Evolutionary conservation across 2,888 invertebrate genomes (phyloP), one percentile per base, ranked within the genome.

Genomic region (Chorisops tibialis): DNA sequence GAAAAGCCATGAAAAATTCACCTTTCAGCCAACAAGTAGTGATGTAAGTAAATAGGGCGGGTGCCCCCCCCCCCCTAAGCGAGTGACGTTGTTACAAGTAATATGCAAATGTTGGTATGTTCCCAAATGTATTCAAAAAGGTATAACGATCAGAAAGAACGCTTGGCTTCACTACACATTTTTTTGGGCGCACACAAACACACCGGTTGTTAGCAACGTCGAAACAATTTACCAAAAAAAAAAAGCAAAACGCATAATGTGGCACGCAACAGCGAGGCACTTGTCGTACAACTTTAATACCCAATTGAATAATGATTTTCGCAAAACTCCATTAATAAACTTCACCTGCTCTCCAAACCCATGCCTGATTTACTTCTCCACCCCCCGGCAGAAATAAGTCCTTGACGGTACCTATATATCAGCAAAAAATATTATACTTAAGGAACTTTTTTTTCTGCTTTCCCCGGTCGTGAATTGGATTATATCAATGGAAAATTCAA

Each of bases 311-410:
- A 50, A 50, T 50, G 49, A 50, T 50, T 50, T 30, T 30, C 35
- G 49, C 49, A 24, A 24, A 50, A 50, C 35, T 47, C 47, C 18
- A 50, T 50, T 50, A 50, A 50, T 50, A 50, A 14, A n/a, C 16
- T 50, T 50, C 35, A 30, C 49, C 19, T 47, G 14, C 30, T 9
- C 30, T 30, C 30, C n/a, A n/a, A n/a, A n/a, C n/a, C n/a, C n/a
- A n/a, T n/a, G n/a, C n/a, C n/a, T n/a, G n/a, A n/a, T n/a, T n/a
- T n/a, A 2, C 30, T 30, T 30, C n/a, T n/a, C n/a, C 30, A 30
- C 7, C 1, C 30, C 30, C 9, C 30, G 30, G 9, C 5, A 30
- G 9, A 30, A 30, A 30, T 9, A 9, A 30, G 30, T 30, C 30
- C 30, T 30, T 30, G 30, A 9, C 30, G 30, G 30, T 30, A 30